These are phyloP conservation scores for Amiota communis DNA, from an alignment of 2,888 invertebrate species.

Conservation along the genomic window DNA sequence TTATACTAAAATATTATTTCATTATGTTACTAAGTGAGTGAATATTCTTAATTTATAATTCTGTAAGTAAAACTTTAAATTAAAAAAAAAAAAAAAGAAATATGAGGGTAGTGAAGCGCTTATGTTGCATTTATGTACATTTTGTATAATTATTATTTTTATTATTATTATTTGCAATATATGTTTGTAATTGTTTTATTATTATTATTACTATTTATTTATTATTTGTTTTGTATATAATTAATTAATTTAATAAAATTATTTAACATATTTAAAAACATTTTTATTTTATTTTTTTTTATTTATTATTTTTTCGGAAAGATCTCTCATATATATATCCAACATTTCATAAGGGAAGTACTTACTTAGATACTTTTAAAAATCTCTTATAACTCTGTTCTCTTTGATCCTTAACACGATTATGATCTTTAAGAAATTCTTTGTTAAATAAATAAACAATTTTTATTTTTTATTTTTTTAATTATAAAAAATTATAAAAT, in stretches of 20 bases:
- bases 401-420: conserved; percentile 27
- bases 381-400: neutral
- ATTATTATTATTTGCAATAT: conserved; percentile 7
- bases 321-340: too few species aligned
- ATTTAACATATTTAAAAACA: too few species aligned
- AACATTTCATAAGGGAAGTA: too few species aligned
- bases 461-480: conserved; percentile 6
- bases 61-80: too few species aligned
- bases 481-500: neutral
- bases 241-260: neutral
- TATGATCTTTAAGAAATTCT: neutral
- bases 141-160: neutral
- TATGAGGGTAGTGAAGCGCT: neutral
- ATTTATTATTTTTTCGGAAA: too few species aligned
- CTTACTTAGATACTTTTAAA: neutral
- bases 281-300: neutral
- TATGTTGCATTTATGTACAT: conserved; percentile 20
- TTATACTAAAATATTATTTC: neutral
- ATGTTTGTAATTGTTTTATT: neutral
- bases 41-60: too few species aligned
- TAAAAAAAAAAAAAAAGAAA: too few species aligned
- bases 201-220: neutral
- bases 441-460: neutral
- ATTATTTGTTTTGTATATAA: neutral
- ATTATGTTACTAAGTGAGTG: neutral